Conservation (phyloP, 2,113 vertebrate genomes). For the human region DNA sequence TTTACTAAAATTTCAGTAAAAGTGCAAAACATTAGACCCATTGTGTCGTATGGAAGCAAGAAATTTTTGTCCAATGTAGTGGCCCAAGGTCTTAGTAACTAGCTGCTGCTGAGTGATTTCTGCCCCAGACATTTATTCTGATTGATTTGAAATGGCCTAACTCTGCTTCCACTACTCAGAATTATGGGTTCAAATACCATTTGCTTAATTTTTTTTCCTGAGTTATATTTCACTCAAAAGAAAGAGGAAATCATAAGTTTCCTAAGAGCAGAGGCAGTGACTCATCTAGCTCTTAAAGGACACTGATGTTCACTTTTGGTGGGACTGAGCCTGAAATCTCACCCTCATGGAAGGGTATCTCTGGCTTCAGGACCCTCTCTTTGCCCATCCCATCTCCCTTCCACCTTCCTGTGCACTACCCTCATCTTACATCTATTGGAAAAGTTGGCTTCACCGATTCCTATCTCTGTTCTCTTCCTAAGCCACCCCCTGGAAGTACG, state of each 20-base stretch:
- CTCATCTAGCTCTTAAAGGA: not conserved
- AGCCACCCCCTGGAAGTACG: not conserved
- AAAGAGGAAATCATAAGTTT: not conserved
- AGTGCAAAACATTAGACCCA: not conserved
- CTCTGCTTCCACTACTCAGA: not conserved
- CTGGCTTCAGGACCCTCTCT: not conserved
- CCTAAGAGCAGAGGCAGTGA: not conserved
- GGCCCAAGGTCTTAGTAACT: not conserved
- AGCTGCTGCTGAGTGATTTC: not conserved
- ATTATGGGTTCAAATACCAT: not conserved
- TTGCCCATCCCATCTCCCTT: not conserved
- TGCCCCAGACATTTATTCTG: too few species aligned
- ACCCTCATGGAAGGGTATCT: not conserved
- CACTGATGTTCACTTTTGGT: not conserved
- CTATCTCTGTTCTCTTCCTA: not conserved
- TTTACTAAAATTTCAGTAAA: not conserved
- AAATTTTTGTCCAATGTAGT: not conserved
- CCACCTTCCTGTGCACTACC: not conserved
- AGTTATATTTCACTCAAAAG: not conserved
- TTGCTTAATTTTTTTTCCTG: not conserved
- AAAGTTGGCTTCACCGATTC: not conserved
- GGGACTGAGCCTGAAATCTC: not conserved
- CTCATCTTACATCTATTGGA: not conserved
- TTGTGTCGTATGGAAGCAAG: not conserved
- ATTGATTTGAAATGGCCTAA: not conserved